These are phyloP conservation scores for Achatina immaculata DNA, from an alignment of 1,140 invertebrate species.

Conservation along the genomic window DNA sequence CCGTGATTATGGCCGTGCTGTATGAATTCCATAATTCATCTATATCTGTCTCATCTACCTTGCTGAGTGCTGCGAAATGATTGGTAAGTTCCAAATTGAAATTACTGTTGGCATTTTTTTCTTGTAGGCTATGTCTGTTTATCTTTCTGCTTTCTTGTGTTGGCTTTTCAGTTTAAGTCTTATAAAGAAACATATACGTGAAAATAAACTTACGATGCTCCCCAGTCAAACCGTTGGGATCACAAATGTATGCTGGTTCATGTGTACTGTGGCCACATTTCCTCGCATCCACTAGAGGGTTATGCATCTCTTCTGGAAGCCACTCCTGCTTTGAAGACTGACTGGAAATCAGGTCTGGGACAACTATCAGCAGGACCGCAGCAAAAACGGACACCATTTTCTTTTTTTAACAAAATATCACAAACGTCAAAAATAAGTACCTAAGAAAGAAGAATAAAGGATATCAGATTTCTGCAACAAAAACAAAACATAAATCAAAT, in stretches of 20 bases:
- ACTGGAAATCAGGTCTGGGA: neutral
- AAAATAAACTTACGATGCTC: conserved; percentile 44
- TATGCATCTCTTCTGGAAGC: conserved; percentile 45
- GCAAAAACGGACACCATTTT: neutral
- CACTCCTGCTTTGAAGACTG: conserved; percentile 32
- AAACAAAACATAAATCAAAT: too few relatives aligned
- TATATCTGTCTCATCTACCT: too few relatives aligned
- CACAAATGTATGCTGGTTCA: conserved; percentile 46
- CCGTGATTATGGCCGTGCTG: too few relatives aligned
- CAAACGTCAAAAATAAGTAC: neutral
- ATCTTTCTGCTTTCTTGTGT: too few relatives aligned
- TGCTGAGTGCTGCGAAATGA: too few relatives aligned
- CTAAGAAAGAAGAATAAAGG: too few relatives aligned
- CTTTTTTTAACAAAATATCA: neutral
- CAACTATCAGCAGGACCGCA: neutral
- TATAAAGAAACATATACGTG: neutral
- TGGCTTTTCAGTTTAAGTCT: too few relatives aligned
- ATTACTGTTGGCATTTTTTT: too few relatives aligned
- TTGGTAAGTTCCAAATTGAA: too few relatives aligned
- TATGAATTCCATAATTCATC: too few relatives aligned
- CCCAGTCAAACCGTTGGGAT: conserved; percentile 49
- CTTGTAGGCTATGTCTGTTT: too few relatives aligned
- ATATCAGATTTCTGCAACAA: too few relatives aligned
- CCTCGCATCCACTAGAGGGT: conserved; percentile 41
- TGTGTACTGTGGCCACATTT: conserved; percentile 43